Percentiles rank a stretch among this genome's conserved stretches.
These are phyloP conservation scores for Notothenia rossii DNA, from an alignment of 2,113 vertebrate species.

Conservation along the genomic window DNA sequence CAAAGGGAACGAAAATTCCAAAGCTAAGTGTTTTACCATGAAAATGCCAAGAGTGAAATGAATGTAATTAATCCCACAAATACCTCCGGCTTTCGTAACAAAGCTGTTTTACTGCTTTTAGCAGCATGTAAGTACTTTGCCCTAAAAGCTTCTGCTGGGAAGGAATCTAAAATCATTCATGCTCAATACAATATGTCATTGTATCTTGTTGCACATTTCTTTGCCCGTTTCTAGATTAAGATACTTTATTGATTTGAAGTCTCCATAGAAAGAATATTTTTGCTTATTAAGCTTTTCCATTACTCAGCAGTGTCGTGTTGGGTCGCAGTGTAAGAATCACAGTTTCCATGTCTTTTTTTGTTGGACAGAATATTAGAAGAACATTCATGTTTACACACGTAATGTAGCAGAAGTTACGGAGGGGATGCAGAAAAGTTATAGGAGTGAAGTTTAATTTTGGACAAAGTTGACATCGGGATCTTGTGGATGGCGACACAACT, in stretches of 20 bases:
- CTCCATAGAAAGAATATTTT: slow-evolving; percentile 32
- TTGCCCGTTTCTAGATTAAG: slow-evolving; percentile 19
- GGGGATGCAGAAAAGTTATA: neutral
- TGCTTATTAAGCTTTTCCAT: slow-evolving; percentile 8
- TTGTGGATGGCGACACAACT: neutral
- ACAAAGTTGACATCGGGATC: neutral
- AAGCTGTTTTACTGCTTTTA: slow-evolving; percentile 73
- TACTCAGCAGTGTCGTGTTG: slow-evolving; percentile 7
- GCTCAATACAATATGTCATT: slow-evolving; percentile 29
- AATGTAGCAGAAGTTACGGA: neutral
- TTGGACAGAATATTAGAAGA: neutral
- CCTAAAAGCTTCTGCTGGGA: slow-evolving; percentile 26
- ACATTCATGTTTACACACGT: neutral
- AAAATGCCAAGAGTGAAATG: slow-evolving; percentile 77
- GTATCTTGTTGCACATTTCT: slow-evolving; percentile 42
- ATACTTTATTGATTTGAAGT: slow-evolving; percentile 30
- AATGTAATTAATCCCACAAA: slow-evolving; percentile 80
- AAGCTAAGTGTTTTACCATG: slow-evolving; percentile 76
- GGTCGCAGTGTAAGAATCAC: neutral
- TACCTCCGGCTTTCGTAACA: slow-evolving; percentile 72
- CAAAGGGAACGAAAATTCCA: slow-evolving; percentile 81
- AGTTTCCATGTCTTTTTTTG: slow-evolving; percentile 13
- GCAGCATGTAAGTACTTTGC: slow-evolving; percentile 58
- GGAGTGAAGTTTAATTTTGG: neutral
- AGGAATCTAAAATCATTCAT: slow-evolving; percentile 36